Evolutionary conservation across 2,113 vertebrate genomes (phyloP).

Genomic region (Ivindomyrus marchei): DNA sequence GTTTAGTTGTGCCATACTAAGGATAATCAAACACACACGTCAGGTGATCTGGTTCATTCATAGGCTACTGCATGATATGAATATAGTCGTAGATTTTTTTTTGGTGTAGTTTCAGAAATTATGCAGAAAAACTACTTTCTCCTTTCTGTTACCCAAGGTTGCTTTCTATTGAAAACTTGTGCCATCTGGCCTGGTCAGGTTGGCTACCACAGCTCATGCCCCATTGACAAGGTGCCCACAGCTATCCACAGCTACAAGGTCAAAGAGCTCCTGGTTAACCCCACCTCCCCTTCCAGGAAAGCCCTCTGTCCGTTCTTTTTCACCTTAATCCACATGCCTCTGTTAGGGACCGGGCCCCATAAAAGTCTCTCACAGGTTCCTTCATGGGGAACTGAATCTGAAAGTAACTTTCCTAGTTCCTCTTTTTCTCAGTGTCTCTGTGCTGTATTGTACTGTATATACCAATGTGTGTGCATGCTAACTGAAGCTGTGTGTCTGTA

Average conservation of each 20-base stretch:
- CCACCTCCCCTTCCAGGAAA: background rate
- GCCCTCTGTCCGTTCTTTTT: background rate
- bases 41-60: background rate
- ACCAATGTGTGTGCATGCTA: background rate
- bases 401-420: conserved; percentile 69
- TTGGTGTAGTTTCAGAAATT: conserved; percentile 7
- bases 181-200: background rate
- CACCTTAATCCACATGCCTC: background rate
- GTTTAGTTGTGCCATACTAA: background rate
- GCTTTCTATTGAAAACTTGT: conserved; percentile 1
- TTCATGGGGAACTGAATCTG: conserved; percentile 71
- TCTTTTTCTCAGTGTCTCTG: conserved; percentile 42
- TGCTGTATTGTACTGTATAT: conserved; percentile 9
- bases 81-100: background rate
- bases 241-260: background rate
- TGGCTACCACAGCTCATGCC: background rate
- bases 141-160: background rate
- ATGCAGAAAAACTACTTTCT: conserved; percentile 15
- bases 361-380: conserved; percentile 46
- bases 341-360: conserved; percentile 24
- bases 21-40: background rate
- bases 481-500: background rate
- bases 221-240: background rate
- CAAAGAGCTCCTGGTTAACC: background rate
- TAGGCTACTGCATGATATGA: background rate